Evolutionary conservation across 2,888 invertebrate species (phyloP), one percentile per base, ranked within the genome.

Genomic region (Sphinx pinastri): DNA sequence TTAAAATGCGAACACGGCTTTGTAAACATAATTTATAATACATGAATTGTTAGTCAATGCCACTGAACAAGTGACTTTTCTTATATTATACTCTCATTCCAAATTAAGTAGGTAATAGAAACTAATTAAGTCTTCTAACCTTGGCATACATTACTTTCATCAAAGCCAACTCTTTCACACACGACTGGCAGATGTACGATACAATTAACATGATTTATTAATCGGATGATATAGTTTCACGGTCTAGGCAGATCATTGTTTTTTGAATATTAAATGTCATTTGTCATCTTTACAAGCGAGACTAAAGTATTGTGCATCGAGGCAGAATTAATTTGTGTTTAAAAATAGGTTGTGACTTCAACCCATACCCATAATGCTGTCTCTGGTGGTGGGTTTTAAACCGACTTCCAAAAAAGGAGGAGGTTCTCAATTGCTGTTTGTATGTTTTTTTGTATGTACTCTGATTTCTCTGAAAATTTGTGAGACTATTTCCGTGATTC

Each of bases 201-300:
- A 80, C 81, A 84, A 85, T 85, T 84, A 86, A 84, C 76, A 83
- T 85, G 86, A 88, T 87, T 85, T 83, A 85, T 84, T 76, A 54
- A 71, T 73, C 77, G 75, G 78, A 83, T 76, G 80, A 81, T 12
- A 12, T 13, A 12, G n/a, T 85, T 86, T 85, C 83, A 88, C 82
- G 86, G 85, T 83, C 80, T 77, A 71, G 76, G 76, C 71, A 76
- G 71, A 72, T 72, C 67, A 71, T 73, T 81, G 47, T 63, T 19
- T 49, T 47, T 19, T 47, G 47, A 49, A 47, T 60, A 13, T 60
- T n/a, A 11, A 47, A 63, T 63, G 19, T 63, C 63, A 63, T 63
- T 63, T 49, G 49, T 63, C 63, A 63, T 63, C 25, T 57, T 19
- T 49, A 49, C 60, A 49, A 49, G 63, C 63, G 63, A 47, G 47